These are phyloP conservation scores for Esperia sulphurella DNA, from an alignment of 2,888 invertebrate species.

Conservation along the genomic window DNA sequence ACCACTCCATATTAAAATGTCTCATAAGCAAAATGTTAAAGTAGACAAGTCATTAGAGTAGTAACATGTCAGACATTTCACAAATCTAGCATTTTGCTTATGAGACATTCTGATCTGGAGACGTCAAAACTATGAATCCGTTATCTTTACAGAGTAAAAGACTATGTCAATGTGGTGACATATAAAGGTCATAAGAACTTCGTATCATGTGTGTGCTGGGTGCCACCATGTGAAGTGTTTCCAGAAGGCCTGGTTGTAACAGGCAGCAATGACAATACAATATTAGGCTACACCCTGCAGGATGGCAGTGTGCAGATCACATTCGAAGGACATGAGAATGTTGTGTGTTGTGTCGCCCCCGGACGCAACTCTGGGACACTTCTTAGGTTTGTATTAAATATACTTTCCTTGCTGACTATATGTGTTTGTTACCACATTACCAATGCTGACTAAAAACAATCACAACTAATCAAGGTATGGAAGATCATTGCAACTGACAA, in stretches of 20 bases:
- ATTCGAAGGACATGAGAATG: conserved; percentile 88
- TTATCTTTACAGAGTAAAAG: conserved; percentile 68
- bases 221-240: conserved; percentile 83
- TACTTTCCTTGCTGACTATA: no score
- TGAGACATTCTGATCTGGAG: no score
- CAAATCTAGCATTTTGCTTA: no score
- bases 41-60: no score
- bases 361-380: conserved; percentile 62
- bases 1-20: no score
- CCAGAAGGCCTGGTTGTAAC: conserved; percentile 91
- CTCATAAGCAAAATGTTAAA: no score
- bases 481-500: no score
- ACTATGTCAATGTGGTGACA: conserved; percentile 82
- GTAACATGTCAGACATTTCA: no score
- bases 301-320: conserved; percentile 83
- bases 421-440: no score
- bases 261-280: conserved; percentile 92
- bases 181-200: conserved; percentile 91
- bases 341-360: conserved; percentile 79
- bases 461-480: no score
- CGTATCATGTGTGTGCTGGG: conserved; percentile 88
- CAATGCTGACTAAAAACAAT: no score
- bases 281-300: conserved; percentile 87
- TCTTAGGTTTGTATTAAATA: conserved; percentile 43
- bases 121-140: no score